Evolutionary conservation across 2,797 vertebrate genomes (phyloP).

Genomic region (Oreonectes daqikongensis): DNA sequence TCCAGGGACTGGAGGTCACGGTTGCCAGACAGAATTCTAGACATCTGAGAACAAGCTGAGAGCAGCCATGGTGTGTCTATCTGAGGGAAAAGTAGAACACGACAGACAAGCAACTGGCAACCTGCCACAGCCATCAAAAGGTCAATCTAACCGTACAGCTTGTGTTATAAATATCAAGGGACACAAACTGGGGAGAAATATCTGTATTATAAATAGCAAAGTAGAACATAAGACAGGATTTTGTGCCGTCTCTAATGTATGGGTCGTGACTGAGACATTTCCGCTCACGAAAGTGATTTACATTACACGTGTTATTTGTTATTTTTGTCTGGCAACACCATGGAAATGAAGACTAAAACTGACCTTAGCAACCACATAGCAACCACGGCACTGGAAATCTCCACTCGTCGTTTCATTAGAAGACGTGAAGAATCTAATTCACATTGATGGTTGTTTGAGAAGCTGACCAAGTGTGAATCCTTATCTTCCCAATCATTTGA

Average conservation of each 20-base stretch:
- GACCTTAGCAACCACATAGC: not conserved
- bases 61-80: not conserved
- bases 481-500: not conserved
- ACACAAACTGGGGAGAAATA: constrained; percentile 3
- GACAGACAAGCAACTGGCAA: constrained; percentile 17
- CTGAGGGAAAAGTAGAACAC: constrained; percentile 37
- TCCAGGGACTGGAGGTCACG: constrained; percentile 33
- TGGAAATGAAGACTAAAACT: no score
- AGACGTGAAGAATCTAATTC: not conserved
- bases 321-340: no score
- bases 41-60: constrained; percentile 28
- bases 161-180: constrained; percentile 33
- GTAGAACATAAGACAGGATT: constrained; percentile 25
- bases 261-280: no score
- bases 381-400: not conserved
- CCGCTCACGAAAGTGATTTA: no score
- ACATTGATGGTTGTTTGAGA: not conserved
- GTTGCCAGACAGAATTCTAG: constrained; percentile 37
- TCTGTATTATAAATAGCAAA: constrained; percentile 4
- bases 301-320: no score
- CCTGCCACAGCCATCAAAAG: constrained; percentile 30
- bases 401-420: not conserved
- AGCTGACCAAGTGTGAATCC: not conserved
- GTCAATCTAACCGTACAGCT: constrained; percentile 18
- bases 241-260: no score